These are phyloP conservation scores for Stenopsyche tienmushanensis DNA, from an alignment of 1,140 invertebrate species.

Conservation along the genomic window DNA sequence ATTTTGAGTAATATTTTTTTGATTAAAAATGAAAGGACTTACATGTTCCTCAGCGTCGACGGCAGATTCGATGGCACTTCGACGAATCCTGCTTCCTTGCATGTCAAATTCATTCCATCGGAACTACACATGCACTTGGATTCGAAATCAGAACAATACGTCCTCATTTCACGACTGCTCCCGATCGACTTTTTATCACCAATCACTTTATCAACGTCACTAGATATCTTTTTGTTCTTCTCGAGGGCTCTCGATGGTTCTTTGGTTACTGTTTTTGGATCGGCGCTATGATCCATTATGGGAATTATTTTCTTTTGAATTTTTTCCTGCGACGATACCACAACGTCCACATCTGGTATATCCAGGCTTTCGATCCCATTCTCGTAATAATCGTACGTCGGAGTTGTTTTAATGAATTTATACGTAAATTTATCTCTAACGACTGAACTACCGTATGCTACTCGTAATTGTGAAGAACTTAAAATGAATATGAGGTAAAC, in stretches of 20 bases:
- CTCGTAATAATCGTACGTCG: slow-evolving; percentile 36
- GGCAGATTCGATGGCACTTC: slow-evolving; percentile 47
- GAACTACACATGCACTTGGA: slow-evolving; percentile 47
- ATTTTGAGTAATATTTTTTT: too few species aligned
- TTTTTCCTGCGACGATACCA: slow-evolving; percentile 5
- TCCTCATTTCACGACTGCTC: slow-evolving; percentile 10
- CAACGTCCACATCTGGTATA: neutral
- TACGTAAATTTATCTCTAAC: neutral
- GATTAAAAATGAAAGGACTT: slow-evolving; percentile 42
- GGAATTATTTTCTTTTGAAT: slow-evolving; percentile 7
- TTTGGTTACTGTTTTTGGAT: neutral
- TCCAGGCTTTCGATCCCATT: slow-evolving; percentile 27
- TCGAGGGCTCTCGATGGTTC: neutral
- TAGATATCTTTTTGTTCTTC: slow-evolving; percentile 1
- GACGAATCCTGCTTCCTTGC: slow-evolving; percentile 47
- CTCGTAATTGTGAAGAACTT: neutral
- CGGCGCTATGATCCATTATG: neutral
- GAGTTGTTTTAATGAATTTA: slow-evolving; percentile 25
- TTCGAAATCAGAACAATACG: slow-evolving; percentile 46
- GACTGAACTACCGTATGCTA: neutral
- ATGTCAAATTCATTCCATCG: slow-evolving; percentile 47
- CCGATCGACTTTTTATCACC: neutral
- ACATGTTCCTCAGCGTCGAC: slow-evolving; percentile 49
- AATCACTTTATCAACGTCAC: neutral
- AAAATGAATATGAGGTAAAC: neutral